Base-by-base conservation (phyloP, 2,888 invertebrate genomes). In the Idaea biselata region DNA sequence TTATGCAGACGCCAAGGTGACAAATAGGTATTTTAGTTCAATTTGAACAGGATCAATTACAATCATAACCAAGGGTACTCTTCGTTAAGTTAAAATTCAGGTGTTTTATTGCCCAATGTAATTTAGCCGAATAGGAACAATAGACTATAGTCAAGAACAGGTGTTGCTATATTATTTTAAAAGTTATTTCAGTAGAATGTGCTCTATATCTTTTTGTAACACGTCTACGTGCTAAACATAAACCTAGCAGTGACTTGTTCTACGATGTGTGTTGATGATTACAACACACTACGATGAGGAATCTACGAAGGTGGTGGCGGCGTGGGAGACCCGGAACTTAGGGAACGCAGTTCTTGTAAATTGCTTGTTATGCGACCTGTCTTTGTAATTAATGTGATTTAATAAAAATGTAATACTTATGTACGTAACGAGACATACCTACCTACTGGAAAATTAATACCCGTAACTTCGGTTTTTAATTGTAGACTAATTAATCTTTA, bases 251-350 rank as follows among this genome's bases (percentile, higher is more conserved):
- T 0, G 8, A 44, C 11, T 44, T 44, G 11, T 44, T 4, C 44
- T 44, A 44, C 1, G 14, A 14, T 44, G n/a, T n/a, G n/a, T n/a
- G n/a, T n/a, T n/a, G 44, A 44, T 44, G 8, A 44, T 44, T 44
- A 44, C 44, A 44, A 44, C 44, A 44, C 44, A 44, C 14, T 14
- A 6, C 14, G 44, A 44, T 44, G 44, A 44, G 44, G 44, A 44
- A 44, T 44, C 44, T 44, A 44, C 11, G 44, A 44, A 59, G 61
- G 63, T 64, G 59, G 57, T 33, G 44, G 18, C 57, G 53, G 63
- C 68, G 70, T 72, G 71, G 71, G 69, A 70, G 69, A 67, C 63
- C 67, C 69, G 68, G 70, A 71, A 71, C 58, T 31, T 32, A 33
- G 58, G 55, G 58, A 59, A 63, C 60, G 54, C 66, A 59, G 62